phyloP scores from a whole-genome alignment of 1,140 invertebrate species.

The Manduca sexta region DNA sequence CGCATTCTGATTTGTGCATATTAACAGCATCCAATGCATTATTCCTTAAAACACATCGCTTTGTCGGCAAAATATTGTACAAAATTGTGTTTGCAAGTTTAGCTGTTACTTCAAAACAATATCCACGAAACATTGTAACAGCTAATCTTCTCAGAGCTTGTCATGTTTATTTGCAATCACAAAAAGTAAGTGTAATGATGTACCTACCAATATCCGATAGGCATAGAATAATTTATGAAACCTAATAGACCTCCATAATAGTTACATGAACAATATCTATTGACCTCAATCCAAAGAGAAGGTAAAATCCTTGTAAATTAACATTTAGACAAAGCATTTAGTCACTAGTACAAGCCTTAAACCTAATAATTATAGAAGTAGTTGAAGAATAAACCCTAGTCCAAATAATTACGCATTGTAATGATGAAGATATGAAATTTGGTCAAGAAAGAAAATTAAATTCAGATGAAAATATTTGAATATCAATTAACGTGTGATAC shows the following conservation, averaged over 20 bases:
- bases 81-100: constrained; percentile 44
- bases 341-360: constrained; percentile 7
- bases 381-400: too few relatives aligned
- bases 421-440: too few relatives aligned
- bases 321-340: constrained; percentile 7
- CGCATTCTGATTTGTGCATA: constrained; percentile 60
- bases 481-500: too few relatives aligned
- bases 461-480: too few relatives aligned
- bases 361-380: constrained; percentile 7
- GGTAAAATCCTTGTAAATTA: constrained; percentile 4
- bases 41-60: constrained; percentile 64
- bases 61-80: constrained; percentile 54
- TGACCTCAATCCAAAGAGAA: constrained; percentile 1
- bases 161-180: constrained; percentile 61
- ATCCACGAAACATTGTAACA: constrained; percentile 25
- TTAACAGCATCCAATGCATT: constrained; percentile 57
- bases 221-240: background rate
- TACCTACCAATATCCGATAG: background rate
- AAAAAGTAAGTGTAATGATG: constrained; percentile 12
- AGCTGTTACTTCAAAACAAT: constrained; percentile 37
- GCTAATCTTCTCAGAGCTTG: constrained; percentile 55
- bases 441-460: too few relatives aligned
- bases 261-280: background rate
- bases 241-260: constrained; percentile 1
- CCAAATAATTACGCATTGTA: too few relatives aligned